These are phyloP conservation scores for Scalopus aquaticus DNA, from an alignment of 2,113 vertebrate genomes.

Conservation along the genomic window DNA sequence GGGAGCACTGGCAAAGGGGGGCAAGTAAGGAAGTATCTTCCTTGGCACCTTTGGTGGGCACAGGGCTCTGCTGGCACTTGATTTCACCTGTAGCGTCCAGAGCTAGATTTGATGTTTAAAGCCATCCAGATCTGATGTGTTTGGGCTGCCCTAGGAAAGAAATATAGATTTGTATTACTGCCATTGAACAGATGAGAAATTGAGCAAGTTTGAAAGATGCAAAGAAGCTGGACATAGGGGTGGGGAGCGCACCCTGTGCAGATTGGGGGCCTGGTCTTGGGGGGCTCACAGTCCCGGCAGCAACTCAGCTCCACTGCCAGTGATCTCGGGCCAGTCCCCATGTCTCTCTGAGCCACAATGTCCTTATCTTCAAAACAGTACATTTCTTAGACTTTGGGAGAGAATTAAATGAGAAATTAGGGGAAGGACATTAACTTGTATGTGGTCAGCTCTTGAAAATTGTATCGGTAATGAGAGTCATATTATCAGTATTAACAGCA, in stretches of 20 bases:
- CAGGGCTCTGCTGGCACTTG: background rate
- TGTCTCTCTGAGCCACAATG: background rate
- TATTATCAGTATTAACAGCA: background rate
- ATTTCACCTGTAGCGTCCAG: background rate
- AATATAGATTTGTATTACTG: background rate
- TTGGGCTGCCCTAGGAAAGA: background rate
- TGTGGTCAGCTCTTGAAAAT: background rate
- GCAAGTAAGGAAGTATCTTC: background rate
- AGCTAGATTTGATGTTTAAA: background rate
- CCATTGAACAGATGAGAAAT: slow-evolving; percentile 3
- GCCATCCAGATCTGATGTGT: background rate
- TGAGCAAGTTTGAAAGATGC: background rate
- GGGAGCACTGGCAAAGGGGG: background rate
- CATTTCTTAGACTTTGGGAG: background rate
- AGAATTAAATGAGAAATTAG: background rate
- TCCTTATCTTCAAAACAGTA: background rate
- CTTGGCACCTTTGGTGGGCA: background rate
- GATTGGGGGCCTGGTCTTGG: background rate
- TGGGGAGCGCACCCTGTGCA: accelerated
- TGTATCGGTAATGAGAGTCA: background rate
- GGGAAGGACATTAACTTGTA: background rate
- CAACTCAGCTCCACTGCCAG: background rate
- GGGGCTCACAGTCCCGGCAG: background rate
- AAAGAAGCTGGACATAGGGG: background rate
- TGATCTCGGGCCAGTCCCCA: background rate